Base-by-base conservation (phyloP, 2,888 invertebrate genomes). In the Epinotia brunnichana region DNA sequence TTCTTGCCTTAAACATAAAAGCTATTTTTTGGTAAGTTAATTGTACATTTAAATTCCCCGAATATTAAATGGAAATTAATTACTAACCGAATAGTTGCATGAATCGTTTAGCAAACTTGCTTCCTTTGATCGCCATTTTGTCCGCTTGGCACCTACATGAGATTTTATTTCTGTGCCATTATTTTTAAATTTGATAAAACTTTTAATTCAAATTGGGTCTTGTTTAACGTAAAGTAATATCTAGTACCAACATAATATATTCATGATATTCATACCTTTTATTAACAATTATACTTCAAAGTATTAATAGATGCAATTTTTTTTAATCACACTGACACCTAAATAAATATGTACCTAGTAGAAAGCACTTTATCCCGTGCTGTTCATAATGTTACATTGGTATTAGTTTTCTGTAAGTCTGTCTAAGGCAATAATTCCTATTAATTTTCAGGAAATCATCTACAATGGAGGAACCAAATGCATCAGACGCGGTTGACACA, bases 101-200 rank as follows among this genome's bases (percentile, higher is more conserved):
- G 35, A 68, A 63, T 68, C 24, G 54, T 60, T 41, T 10, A 53
- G 57, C 57, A 73, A 69, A 57, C 51, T 57, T 1, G 7, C 29
- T n/a, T 62, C 11, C 24, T 24, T 51, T 24, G 51, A 57, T 17
- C 73, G 73, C 73, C 73, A 73, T 69, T 73, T 73, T 73, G 68
- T 63, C 39, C 73, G 19, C 57, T 68, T 73, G 10, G 73, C 73
- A 51, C 44, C 73, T 57, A 69, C 68, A 69, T 73, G 68, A 72
- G 41, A 15, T 69, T 72, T 51, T 51, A 67, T 72, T 71, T 44
- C 41, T 15, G 5, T 44, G n/a, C 48, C 48, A 48, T 48, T 54
- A 17, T 35, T 44, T 61, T 48, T 35, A 11, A 29, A 39, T 48
- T n/a, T n/a, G 0, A 1, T 3, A 15, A 4, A 13, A 44, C 13